Evolutionary conservation across 2,888 invertebrate species (phyloP).

Genomic region (Euzetes globulus): DNA sequence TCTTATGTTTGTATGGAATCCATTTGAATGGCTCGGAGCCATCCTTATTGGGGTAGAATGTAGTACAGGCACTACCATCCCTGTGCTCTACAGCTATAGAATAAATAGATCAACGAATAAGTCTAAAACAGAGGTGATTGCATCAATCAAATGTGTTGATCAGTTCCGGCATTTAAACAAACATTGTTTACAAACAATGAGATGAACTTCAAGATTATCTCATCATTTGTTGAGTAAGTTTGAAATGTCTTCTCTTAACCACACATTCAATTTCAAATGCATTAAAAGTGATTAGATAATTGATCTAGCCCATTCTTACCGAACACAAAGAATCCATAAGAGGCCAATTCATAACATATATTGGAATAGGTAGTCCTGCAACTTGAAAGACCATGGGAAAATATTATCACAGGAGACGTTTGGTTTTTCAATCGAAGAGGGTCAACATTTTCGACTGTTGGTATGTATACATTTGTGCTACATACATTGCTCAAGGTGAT

Average conservation of each 20-base stretch:
- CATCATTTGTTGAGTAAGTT: no score
- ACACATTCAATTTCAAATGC: no score
- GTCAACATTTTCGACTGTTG: constrained; percentile 53
- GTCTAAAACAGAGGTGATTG: background rate
- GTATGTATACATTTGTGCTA: constrained; percentile 48
- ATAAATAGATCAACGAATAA: background rate
- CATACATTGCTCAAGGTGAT: constrained; percentile 34
- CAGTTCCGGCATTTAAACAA: no score
- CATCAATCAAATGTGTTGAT: background rate
- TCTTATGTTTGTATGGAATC: constrained; percentile 1
- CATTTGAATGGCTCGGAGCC: background rate
- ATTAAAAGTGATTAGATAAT: no score
- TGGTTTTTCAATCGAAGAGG: constrained; percentile 44
- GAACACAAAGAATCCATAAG: constrained; percentile 59
- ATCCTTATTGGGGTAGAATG: constrained; percentile 35
- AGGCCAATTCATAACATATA: constrained; percentile 57
- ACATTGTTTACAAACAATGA: background rate
- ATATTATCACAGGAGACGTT: constrained; percentile 53
- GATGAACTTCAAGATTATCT: no score
- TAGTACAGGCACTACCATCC: constrained; percentile 41
- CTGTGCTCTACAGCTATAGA: constrained; percentile 36
- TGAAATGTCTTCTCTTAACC: background rate
- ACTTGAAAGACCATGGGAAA: constrained; percentile 60
- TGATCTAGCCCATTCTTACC: no score
- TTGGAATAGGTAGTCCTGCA: constrained; percentile 56